Evolutionary conservation across 1,140 invertebrate genomes (phyloP), one percentile per base, ranked within the genome.

Genomic region (Zaprionus davidi): DNA sequence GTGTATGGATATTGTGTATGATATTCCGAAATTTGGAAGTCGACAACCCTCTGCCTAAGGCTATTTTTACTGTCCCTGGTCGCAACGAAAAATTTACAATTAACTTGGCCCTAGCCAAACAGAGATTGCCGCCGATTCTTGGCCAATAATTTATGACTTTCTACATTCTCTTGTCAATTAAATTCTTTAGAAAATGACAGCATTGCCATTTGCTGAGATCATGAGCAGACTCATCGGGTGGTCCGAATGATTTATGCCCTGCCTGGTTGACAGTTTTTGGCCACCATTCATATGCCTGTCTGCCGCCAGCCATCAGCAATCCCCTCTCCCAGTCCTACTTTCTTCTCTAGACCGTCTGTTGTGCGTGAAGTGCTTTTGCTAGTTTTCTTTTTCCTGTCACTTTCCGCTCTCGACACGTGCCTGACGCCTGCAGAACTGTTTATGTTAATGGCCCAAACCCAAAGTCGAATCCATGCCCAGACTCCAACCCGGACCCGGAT

Each of bases 131-230:
- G 26, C 38, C 69, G 7, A 59, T 71, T 26, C 5, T 31, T 53
- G 24, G 44, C 60, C 69, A 65, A 88, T 86, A 88, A 88, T 90
- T 90, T 90, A 90, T 90, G 85, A 85, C 86, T 90, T 85, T 90
- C 71, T 20, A 75, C 79, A 85, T 90, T 90, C 71, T 56, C 62
- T 82, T 90, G 85, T 90, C 85, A 90, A 90, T 90, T 90, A 90
- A 85, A 90, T 90, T 90, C 86, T 85, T 85, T 90, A 56, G 81
- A 90, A 90, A 85, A 81, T 90, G 85, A 79, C 84, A 84, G 78
- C 82, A 66, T 59, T 73, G 62, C 80, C 83, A 75, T 83, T 74
- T 66, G 81, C 84, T 81, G 78, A 81, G 73, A 86, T 74, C 69
- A 85, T 66, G 60, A 53, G 68, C 6, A 17, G 53, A 20, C 56